These are phyloP conservation scores for Polypterus bichir DNA, from an alignment of 2,113 vertebrate species.

Conservation along the genomic window DNA sequence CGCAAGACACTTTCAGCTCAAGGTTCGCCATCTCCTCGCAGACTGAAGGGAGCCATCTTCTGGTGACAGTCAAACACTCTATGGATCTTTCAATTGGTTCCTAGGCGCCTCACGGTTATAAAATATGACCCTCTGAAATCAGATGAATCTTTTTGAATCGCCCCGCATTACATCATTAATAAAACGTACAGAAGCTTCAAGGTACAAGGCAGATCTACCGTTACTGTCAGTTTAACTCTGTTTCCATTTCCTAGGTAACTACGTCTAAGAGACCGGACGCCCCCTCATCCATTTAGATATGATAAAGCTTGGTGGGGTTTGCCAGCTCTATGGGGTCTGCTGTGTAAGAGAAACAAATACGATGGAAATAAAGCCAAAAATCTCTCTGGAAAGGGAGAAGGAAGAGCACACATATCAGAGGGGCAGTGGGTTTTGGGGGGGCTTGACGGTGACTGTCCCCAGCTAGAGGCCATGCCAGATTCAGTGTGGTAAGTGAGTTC, in stretches of 20 bases:
- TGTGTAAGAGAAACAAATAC: slow-evolving; percentile 25
- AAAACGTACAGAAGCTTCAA: too few relatives aligned
- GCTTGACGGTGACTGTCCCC: slow-evolving; percentile 37
- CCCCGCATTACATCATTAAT: too few relatives aligned
- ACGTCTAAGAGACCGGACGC: slow-evolving; percentile 29
- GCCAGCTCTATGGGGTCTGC: slow-evolving; percentile 12
- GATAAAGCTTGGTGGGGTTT: slow-evolving; percentile 18
- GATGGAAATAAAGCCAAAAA: slow-evolving; percentile 28
- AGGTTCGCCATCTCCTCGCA: too few relatives aligned
- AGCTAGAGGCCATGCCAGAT: slow-evolving; percentile 24
- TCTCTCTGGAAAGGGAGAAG: slow-evolving; percentile 22
- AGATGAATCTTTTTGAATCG: too few relatives aligned
- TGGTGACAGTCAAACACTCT: too few relatives aligned
- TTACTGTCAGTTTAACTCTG: slow-evolving; percentile 10
- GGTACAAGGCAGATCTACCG: not conserved
- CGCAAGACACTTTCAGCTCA: too few relatives aligned
- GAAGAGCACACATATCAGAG: slow-evolving; percentile 33
- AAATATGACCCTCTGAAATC: too few relatives aligned
- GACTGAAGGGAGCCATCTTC: too few relatives aligned
- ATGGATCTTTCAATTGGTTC: too few relatives aligned
- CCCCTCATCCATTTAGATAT: slow-evolving; percentile 22
- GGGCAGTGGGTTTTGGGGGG: slow-evolving; percentile 27
- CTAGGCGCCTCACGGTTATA: too few relatives aligned
- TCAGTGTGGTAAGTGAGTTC: slow-evolving; percentile 20
- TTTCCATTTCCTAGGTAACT: slow-evolving; percentile 51